Percentiles rank a stretch among this genome's conserved stretches.
Evolutionary conservation across 1,140 invertebrate genomes (phyloP).

Genomic region (Aphelenchoides avenae): DNA sequence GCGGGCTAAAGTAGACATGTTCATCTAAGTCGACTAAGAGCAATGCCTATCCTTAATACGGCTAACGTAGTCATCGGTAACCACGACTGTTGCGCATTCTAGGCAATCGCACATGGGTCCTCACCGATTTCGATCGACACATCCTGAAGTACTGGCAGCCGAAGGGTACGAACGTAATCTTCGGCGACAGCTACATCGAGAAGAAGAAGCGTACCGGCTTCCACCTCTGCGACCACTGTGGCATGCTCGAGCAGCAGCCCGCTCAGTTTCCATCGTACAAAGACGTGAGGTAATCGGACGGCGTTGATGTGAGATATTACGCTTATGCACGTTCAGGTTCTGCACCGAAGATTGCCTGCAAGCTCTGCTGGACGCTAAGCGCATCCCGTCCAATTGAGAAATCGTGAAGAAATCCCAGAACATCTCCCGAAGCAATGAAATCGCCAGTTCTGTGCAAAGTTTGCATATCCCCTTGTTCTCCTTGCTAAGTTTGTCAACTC

Average conservation of each 20-base stretch:
- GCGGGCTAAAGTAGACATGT: no score
- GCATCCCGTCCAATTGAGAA: no score
- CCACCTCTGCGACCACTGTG: conserved; percentile 39
- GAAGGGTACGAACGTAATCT: conserved; percentile 44
- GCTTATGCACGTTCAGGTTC: conserved; percentile 11
- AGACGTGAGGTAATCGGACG: conserved; percentile 8
- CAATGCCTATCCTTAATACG: no score
- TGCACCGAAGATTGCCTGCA: conserved; percentile 14
- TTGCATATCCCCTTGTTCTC: no score
- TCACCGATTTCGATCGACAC: conserved; percentile 46
- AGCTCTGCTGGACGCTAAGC: conserved; percentile 4
- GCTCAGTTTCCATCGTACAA: conserved; percentile 30
- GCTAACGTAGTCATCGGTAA: no score
- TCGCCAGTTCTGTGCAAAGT: no score
- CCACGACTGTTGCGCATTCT: conserved; percentile 3
- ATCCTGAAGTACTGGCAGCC: conserved; percentile 43
- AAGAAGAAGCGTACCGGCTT: conserved; percentile 45
- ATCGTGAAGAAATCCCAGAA: no score
- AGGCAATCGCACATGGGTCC: conserved; percentile 53
- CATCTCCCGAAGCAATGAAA: no score
- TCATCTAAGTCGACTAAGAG: no score
- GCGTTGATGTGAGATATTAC: no score
- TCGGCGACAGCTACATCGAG: conserved; percentile 47
- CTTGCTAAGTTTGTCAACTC: no score
- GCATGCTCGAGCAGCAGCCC: conserved; percentile 43